phyloP scores from a whole-genome alignment of 2,797 vertebrate genomes.

The Melanotaenia nigrans region DNA sequence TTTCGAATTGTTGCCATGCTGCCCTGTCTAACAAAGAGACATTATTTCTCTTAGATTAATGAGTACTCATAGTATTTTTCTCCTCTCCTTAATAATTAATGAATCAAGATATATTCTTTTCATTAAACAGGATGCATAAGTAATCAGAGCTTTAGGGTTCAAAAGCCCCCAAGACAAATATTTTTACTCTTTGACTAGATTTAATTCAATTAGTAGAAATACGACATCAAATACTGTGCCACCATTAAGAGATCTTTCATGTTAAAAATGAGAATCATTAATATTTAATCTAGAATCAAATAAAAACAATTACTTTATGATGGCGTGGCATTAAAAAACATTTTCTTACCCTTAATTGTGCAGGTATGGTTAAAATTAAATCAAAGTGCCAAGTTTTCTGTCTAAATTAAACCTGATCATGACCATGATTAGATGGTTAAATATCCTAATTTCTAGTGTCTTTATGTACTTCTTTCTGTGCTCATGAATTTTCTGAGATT shows the following conservation, averaged over 20 bases:
- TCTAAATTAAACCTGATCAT: constrained; percentile 7
- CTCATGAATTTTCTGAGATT: constrained; percentile 10
- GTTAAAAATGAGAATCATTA: constrained; percentile 78
- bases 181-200: constrained; percentile 81
- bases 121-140: constrained; percentile 81
- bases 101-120: constrained; percentile 82
- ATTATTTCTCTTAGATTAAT: constrained; percentile 78
- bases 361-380: constrained; percentile 1
- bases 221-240: constrained; percentile 81
- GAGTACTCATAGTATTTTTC: constrained; percentile 69
- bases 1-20: constrained; percentile 36
- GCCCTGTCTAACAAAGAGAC: constrained; percentile 57
- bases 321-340: constrained; percentile 23
- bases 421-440: background rate
- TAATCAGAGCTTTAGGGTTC: constrained; percentile 79
- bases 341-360: constrained; percentile 14
- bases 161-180: constrained; percentile 83
- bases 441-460: background rate
- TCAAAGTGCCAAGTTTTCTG: constrained; percentile 4
- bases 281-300: constrained; percentile 72
- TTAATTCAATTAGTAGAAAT: constrained; percentile 84
- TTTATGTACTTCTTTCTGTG: background rate
- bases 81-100: constrained; percentile 80
- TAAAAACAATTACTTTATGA: constrained; percentile 62
- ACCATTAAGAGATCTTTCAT: constrained; percentile 80